Evolutionary conservation across 2,888 invertebrate species (phyloP), one percentile per base, ranked within the genome.

Genomic region (Neoascia interrupta): DNA sequence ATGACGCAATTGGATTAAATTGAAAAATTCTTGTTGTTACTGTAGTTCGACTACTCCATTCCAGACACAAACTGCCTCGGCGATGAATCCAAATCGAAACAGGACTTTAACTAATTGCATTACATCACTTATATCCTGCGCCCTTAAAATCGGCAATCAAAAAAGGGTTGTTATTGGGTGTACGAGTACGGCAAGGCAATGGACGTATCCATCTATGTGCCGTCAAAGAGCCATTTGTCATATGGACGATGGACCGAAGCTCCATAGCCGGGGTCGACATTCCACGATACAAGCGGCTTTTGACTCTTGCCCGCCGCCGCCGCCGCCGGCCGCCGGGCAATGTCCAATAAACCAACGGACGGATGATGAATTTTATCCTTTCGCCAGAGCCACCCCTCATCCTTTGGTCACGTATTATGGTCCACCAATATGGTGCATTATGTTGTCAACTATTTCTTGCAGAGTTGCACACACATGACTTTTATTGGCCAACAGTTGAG

Each of bases 101-200:
- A 86, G 85, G 84, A 86, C 85, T 86, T 83, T 85, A 87, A 86
- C 86, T 86, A 86, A 86, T 86, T 86, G 87, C 85, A 86, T 86
- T 86, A 87, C 85, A 87, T 86, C 86, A 86, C 86, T 87, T 86
- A 79, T 73, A 66, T 66, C 61, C 73, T 66, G 79, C 19, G 73
- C 61, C 66, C 76, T 53, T 79, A 66, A 79, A 79, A 79, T 79
- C 76, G 54, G 56, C 79, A 73, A 79, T 79, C 79, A 72, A 79
- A 73, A 72, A 73, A 73, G 73, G 73, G 73, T 72, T 79, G 45
- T 28, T 23, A 5, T 16, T 5, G 37, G 28, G 15, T 39, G 26
- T 16, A 49, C 19, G 41, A 36, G 37, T 39, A 15, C 28, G 6
- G 41, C 36, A 5, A 1, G 45, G 49, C 54, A 41, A 23, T 43